Evolutionary conservation across 2,113 vertebrate species (phyloP), one percentile per base, ranked within the genome.

Genomic region (Sylvietta virens): DNA sequence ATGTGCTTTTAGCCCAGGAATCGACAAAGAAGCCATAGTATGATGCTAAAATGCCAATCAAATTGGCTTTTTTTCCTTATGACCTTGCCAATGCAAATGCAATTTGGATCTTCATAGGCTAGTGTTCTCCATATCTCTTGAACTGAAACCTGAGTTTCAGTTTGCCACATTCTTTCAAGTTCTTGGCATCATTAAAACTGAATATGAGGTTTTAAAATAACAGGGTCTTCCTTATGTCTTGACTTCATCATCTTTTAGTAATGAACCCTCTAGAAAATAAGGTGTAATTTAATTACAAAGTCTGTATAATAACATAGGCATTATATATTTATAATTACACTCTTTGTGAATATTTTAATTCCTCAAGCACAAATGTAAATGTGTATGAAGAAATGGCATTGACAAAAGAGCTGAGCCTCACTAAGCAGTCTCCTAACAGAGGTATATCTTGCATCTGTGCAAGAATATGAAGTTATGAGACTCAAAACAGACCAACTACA

Each of bases 361-460:
- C 18, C 1, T 0, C 31, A 65, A 78, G 4, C 23, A 78, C 8
- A 47, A 70, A 71, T 1, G 1, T 37, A 61, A 61, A 65, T 2
- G 6, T 24, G 6, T 39, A 31, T 1, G 5, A 53, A 22, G 6
- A 87, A 85, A 79, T 12, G 8, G 10, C 14, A 45, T 26, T 80
- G 18, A 50, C 11, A 86, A 35, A 61, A 53, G n/a, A 81, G 7
- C 9, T 54, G 16, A 27, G 5, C 7, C 35, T 81, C 61, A 82
- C 13, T 14, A 40, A 48, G 48, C 20, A 35, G 4, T 39, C 16
- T 13, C 30, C 10, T 65, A 22, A 53, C 8, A 33, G 0, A 1
- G 35, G 2, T 2, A 4, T 45, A 89, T 89, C 72, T 54, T 1
- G 2, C 5, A 35, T 44, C 9, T 2, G 0, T 60, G 37, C 7